These are phyloP conservation scores for Oriolus oriolus DNA, from an alignment of 2,113 vertebrate genomes.

Conservation along the genomic window DNA sequence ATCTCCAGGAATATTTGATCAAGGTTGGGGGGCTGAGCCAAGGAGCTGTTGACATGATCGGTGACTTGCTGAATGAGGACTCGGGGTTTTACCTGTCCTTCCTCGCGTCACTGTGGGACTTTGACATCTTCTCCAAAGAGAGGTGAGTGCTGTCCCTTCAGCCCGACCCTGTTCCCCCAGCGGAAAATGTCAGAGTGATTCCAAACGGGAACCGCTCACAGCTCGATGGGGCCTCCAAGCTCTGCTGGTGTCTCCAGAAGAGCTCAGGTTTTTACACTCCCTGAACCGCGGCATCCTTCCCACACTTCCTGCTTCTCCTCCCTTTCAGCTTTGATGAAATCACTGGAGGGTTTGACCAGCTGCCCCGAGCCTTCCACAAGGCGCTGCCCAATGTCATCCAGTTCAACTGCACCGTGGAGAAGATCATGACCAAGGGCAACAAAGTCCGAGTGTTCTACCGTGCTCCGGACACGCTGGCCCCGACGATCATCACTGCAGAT, in stretches of 20 bases:
- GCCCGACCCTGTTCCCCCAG: accelerated
- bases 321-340: conserved; percentile 40
- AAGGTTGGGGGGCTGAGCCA: conserved; percentile 43
- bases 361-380: conserved; percentile 7
- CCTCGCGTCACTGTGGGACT: not conserved
- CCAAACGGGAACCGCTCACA: accelerated
- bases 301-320: not conserved
- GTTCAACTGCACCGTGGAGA: not conserved
- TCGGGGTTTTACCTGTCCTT: conserved; percentile 35
- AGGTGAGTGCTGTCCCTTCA: not conserved
- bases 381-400: not conserved
- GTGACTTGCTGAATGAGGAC: conserved; percentile 43
- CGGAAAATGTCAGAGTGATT: accelerated
- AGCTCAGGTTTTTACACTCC: accelerated
- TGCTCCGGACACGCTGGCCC: accelerated
- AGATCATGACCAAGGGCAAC: not conserved
- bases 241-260: accelerated
- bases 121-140: not conserved
- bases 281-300: not conserved
- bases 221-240: not conserved
- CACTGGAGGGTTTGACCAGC: conserved; percentile 43
- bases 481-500: not conserved
- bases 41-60: conserved; percentile 46
- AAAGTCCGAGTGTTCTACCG: not conserved
- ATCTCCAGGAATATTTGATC: conserved; percentile 32